Conservation (phyloP, 30 jellyfish, hydroid and myxozoan genomes). For the Chrysaora quinquecirrha region DNA sequence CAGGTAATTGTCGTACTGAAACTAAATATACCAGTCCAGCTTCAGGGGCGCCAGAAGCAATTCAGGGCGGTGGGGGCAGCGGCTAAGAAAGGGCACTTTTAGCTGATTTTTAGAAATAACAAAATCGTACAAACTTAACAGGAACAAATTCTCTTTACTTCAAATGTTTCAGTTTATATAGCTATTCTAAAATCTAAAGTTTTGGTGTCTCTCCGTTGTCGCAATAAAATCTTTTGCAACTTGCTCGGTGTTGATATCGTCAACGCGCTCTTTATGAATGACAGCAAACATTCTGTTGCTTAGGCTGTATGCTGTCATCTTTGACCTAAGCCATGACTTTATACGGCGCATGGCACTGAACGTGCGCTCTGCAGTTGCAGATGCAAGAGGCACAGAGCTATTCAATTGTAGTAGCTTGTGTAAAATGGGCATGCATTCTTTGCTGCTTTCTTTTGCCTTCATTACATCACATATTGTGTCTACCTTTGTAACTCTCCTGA, state of each 20-base stretch:
- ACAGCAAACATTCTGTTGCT: too few relatives aligned
- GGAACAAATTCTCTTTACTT: neutral
- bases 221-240: conserved; percentile 2
- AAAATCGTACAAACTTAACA: neutral
- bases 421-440: neutral
- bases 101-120: neutral
- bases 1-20: too few relatives aligned
- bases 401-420: conserved; percentile 7
- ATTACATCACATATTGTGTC: neutral
- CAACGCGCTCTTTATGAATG: conserved; percentile 6
- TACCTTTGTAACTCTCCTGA: neutral
- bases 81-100: conserved; percentile 1
- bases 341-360: conserved; percentile 1
- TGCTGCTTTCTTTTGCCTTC: too few relatives aligned
- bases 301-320: too few relatives aligned
- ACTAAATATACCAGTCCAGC: too few relatives aligned
- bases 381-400: neutral
- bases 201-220: neutral
- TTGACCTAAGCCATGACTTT: neutral
- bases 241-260: too few relatives aligned
- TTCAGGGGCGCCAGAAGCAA: too few relatives aligned
- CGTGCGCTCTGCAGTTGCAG: conserved; percentile 10
- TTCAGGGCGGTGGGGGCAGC: too few relatives aligned
- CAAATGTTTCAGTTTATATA: neutral
- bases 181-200: neutral